phyloP scores from a whole-genome alignment of 1,140 invertebrate species.

The Caenorhabditis latens region DNA sequence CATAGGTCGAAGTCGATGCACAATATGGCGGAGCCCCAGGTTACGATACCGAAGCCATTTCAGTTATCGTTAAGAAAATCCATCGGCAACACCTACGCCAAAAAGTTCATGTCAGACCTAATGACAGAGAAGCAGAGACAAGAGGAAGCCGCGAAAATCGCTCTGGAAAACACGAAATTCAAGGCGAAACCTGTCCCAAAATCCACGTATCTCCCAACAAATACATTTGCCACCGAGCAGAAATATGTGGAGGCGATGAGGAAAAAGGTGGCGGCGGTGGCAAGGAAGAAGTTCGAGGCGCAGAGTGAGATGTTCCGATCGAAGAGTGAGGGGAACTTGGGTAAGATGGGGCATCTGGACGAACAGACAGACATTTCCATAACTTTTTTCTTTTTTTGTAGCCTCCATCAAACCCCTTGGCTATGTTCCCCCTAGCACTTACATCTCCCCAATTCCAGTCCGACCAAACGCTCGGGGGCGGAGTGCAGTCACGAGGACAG shows the following conservation, averaged over 20 bases:
- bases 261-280: conserved; percentile 15
- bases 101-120: conserved; percentile 23
- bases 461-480: conserved; percentile 1
- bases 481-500: not conserved
- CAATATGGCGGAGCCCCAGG: not conserved
- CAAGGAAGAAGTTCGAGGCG: conserved; percentile 26
- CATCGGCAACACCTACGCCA: conserved; percentile 13
- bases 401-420: conserved; percentile 26
- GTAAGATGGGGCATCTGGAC: not conserved
- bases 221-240: conserved; percentile 27
- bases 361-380: not conserved
- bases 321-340: conserved; percentile 30
- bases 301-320: conserved; percentile 39
- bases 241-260: conserved; percentile 31
- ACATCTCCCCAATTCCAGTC: conserved; percentile 20
- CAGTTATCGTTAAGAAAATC: conserved; percentile 25
- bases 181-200: conserved; percentile 13
- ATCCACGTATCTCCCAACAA: conserved; percentile 10
- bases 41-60: conserved; percentile 31
- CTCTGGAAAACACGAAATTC: conserved; percentile 1
- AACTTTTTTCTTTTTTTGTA: not conserved
- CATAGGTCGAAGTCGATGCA: not conserved
- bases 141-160: conserved; percentile 3
- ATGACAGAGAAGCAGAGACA: not conserved
- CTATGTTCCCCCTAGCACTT: not conserved